Evolutionary conservation across 2,888 invertebrate genomes (phyloP).

Genomic region (Lottia gigantea): DNA sequence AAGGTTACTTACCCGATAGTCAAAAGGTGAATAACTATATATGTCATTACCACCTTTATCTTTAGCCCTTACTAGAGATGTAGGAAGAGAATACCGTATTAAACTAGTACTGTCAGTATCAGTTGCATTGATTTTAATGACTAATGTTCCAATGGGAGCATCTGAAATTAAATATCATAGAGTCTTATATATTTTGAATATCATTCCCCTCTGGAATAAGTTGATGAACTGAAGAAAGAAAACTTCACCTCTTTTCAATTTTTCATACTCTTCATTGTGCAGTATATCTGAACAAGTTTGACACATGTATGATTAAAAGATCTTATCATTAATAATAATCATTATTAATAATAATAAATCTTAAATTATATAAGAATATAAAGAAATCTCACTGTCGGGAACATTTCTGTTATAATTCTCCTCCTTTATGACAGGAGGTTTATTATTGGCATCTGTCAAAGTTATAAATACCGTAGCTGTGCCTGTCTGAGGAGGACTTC

Average conservation of each 20-base stretch:
- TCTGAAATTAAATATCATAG: constrained; percentile 23
- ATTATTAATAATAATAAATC: too few relatives aligned
- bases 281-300: too few relatives aligned
- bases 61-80: constrained; percentile 23
- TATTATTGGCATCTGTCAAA: constrained; percentile 92
- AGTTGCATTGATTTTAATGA: constrained; percentile 23
- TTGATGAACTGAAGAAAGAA: too few relatives aligned
- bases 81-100: constrained; percentile 31
- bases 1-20: constrained; percentile 27
- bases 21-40: constrained; percentile 14
- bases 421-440: constrained; percentile 77
- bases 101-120: constrained; percentile 25
- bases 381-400: constrained; percentile 33
- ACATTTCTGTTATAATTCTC: constrained; percentile 58
- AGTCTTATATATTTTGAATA: too few relatives aligned
- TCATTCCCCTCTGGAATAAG: too few relatives aligned
- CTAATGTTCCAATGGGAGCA: constrained; percentile 26
- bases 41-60: constrained; percentile 22
- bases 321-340: too few relatives aligned
- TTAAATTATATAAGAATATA: too few relatives aligned
- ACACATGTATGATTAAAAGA: too few relatives aligned
- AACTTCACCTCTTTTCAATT: too few relatives aligned
- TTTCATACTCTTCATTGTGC: too few relatives aligned
- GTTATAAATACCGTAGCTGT: constrained; percentile 72
- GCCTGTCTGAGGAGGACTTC: constrained; percentile 48